Evolutionary conservation across 2,888 invertebrate genomes (phyloP), one percentile per base, ranked within the genome.

Genomic region (Trisateles emortualis): DNA sequence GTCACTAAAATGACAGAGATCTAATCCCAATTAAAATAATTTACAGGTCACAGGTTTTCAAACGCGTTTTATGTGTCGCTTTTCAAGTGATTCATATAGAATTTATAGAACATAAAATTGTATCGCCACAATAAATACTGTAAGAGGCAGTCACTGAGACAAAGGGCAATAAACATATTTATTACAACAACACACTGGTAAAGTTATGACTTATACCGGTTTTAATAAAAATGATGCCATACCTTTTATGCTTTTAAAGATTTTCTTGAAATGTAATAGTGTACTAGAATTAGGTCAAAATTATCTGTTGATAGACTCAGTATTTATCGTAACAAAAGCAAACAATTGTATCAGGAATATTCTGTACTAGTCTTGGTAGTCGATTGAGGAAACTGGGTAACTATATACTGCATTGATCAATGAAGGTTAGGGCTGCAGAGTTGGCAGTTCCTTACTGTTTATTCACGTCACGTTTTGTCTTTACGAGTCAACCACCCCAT

Each of bases 81-180:
- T 52, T 61, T 58, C 50, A 57, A 68, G 61, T 51, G 58, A 64
- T 62, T 57, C 62, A 46, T 54, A 59, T 54, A 67, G 32, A 58
- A 59, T 71, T 59, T 67, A 68, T 52, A 32, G 44, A 43, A 59
- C 66, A 63, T 76, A 71, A 76, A 70, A 66, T 44, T 52, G 52
- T 59, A 57, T 66, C 66, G 52, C 40, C 52, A 51, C 63, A 68
- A 72, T 74, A 75, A 74, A 73, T 69, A 72, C 53, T 51, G 41
- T 33, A 56, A 52, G 51, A 67, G 59, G 48, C 64, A 59, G 51
- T 72, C 55, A 63, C 60, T 65, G 72, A 77, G 71, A 78, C 74
- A 78, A 75, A 75, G 71, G 52, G 52, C 57, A 47, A 65, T 79
- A 76, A 76, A 78, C 64, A 70, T 69, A 68, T 78, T 79, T 79